Evolutionary conservation across 2,797 vertebrate genomes (phyloP).

Genomic region (Apodemus agrarius): DNA sequence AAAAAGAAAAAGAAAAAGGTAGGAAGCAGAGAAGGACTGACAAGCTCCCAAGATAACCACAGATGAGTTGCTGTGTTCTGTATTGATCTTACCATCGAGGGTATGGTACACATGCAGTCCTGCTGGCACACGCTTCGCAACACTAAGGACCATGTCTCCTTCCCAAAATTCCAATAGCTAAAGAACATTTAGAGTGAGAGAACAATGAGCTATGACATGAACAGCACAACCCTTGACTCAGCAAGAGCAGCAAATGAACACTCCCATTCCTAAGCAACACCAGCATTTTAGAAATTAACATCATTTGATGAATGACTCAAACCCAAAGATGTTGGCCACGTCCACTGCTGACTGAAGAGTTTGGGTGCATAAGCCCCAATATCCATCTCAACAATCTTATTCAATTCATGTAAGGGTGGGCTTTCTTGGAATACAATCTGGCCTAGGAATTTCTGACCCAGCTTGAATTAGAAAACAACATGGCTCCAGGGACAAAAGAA

Average conservation of each 20-base stretch:
- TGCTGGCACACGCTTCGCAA: constrained; percentile 93
- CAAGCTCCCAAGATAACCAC: background rate
- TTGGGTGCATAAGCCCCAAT: background rate
- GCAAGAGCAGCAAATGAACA: background rate
- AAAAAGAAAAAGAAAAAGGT: background rate
- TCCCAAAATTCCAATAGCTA: constrained; percentile 87
- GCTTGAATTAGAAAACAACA: background rate
- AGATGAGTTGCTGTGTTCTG: background rate
- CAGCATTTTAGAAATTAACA: background rate
- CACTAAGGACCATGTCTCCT: constrained; percentile 91
- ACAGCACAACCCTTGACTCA: background rate
- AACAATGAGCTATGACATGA: background rate
- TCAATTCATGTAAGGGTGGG: background rate
- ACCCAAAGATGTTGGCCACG: background rate
- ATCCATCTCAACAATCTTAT: background rate
- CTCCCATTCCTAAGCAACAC: background rate
- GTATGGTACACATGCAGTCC: constrained; percentile 94
- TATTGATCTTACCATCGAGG: constrained; percentile 88
- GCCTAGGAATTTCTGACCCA: background rate
- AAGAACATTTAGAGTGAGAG: background rate
- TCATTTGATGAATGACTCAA: background rate
- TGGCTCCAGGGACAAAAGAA: background rate
- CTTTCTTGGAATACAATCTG: background rate
- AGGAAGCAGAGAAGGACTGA: background rate
- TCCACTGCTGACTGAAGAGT: background rate